Evolutionary conservation across 2,888 invertebrate species (phyloP).

Genomic region (Sinodicranocentrus sp.): DNA sequence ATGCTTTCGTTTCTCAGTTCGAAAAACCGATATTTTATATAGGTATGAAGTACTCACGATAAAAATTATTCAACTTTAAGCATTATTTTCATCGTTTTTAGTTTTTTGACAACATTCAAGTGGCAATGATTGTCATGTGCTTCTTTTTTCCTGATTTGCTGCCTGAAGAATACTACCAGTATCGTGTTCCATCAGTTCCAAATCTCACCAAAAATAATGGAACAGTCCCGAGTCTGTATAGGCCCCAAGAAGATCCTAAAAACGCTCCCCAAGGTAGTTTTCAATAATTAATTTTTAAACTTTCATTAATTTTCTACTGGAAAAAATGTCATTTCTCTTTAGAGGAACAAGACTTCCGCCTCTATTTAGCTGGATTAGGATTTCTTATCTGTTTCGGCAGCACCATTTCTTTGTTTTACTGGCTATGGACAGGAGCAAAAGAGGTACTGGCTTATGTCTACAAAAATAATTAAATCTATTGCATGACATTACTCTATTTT

Average conservation of each 20-base stretch:
- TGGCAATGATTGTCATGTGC: slow-evolving; percentile 65
- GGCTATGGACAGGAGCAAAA: slow-evolving; percentile 66
- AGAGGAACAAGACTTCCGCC: slow-evolving; percentile 65
- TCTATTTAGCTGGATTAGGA: slow-evolving; percentile 65
- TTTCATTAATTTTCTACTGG: neutral
- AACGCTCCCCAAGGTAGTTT: slow-evolving; percentile 58
- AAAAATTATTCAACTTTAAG: too few species aligned
- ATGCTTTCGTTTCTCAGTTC: too few species aligned
- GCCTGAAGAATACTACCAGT: slow-evolving; percentile 58
- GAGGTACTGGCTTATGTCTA: slow-evolving; percentile 49
- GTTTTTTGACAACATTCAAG: slow-evolving; percentile 72
- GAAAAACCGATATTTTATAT: too few species aligned
- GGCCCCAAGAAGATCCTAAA: slow-evolving; percentile 60
- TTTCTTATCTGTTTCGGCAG: slow-evolving; percentile 61
- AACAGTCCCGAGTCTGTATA: slow-evolving; percentile 51
- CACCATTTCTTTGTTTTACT: slow-evolving; percentile 66
- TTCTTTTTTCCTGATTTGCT: slow-evolving; percentile 66
- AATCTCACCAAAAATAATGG: slow-evolving; percentile 55
- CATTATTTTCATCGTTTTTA: too few species aligned
- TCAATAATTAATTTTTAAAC: too few species aligned
- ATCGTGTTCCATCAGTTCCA: slow-evolving; percentile 48
- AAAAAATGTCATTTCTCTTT: neutral
- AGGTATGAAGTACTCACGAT: too few species aligned
- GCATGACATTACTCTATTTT: too few species aligned
- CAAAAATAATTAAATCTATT: too few species aligned